Percentiles rank a stretch among this genome's conserved stretches.
phyloP scores from a whole-genome alignment of 2,113 vertebrate species.

The Hypanus sabinus region DNA sequence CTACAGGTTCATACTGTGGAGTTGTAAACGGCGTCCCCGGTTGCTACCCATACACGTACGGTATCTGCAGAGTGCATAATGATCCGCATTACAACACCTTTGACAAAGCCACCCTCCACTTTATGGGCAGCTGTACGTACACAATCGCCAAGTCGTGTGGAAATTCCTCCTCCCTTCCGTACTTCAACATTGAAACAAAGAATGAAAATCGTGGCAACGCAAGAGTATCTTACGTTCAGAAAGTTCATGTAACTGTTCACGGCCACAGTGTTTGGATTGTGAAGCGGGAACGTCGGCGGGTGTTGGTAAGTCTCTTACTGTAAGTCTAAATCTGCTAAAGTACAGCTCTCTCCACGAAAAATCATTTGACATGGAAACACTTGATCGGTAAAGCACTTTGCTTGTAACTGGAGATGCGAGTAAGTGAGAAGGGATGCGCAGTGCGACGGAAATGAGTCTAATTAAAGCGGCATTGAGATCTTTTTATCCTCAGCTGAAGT shows the following conservation, averaged over 20 bases:
- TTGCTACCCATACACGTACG: slow-evolving; percentile 44
- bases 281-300: slow-evolving; percentile 50
- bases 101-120: slow-evolving; percentile 62
- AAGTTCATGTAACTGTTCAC: slow-evolving; percentile 53
- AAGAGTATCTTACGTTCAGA: slow-evolving; percentile 52
- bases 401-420: not conserved
- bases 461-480: too few species aligned
- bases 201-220: slow-evolving; percentile 53
- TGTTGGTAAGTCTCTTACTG: slow-evolving; percentile 59
- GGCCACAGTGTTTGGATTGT: slow-evolving; percentile 53
- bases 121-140: slow-evolving; percentile 66
- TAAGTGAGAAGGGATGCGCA: not conserved
- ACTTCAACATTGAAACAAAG: slow-evolving; percentile 65
- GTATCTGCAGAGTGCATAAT: slow-evolving; percentile 58
- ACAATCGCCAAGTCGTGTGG: slow-evolving; percentile 63
- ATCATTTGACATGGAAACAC: not conserved
- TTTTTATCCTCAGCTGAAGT: not conserved
- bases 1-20: slow-evolving; percentile 52
- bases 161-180: slow-evolving; percentile 48
- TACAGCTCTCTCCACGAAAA: not conserved
- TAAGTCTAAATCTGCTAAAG: not conserved
- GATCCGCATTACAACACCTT: slow-evolving; percentile 65
- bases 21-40: slow-evolving; percentile 43
- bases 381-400: not conserved
- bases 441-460: too few species aligned